A percentile compares a stretch with the other conserved stretches of the same genome.
These are phyloP conservation scores for Lineus longissimus DNA, from an alignment of 1,140 invertebrate species.

Conservation along the genomic window DNA sequence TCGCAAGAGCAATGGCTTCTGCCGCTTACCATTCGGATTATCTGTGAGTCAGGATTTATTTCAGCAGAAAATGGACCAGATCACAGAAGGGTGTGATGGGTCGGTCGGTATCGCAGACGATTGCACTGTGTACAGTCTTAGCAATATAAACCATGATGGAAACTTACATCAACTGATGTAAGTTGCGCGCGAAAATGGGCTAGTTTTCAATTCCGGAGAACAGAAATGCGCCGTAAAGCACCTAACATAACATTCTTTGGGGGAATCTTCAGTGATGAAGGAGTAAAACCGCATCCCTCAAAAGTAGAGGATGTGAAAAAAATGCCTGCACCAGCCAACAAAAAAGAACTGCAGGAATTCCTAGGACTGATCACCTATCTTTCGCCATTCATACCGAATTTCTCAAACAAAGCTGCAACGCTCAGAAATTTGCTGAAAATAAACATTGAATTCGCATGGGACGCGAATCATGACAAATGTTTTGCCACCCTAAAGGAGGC, in stretches of 20 bases:
- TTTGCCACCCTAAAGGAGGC: neutral
- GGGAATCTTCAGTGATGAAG: neutral
- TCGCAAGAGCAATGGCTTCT: no score
- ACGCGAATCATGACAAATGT: neutral
- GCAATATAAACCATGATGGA: slow-evolving; percentile 24
- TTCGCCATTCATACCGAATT: slow-evolving; percentile 37
- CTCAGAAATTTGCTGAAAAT: slow-evolving; percentile 15
- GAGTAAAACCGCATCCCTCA: neutral
- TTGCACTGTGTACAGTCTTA: slow-evolving; percentile 36
- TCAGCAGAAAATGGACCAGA: slow-evolving; percentile 36
- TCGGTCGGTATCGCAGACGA: slow-evolving; percentile 48
- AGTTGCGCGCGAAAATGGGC: slow-evolving; percentile 12
- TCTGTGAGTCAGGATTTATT: slow-evolving; percentile 33
- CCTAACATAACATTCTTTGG: neutral
- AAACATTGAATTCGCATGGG: neutral
- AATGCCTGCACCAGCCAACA: neutral
- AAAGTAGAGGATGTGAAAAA: neutral
- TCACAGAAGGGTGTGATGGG: slow-evolving; percentile 40
- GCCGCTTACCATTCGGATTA: slow-evolving; percentile 39
- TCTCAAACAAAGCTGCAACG: slow-evolving; percentile 28
- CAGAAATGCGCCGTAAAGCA: slow-evolving; percentile 19
- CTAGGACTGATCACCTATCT: slow-evolving; percentile 44
- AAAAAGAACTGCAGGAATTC: neutral
- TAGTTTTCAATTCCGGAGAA: slow-evolving; percentile 24
- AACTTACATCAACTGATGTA: slow-evolving; percentile 21